Evolutionary conservation across 2,113 vertebrate genomes (phyloP), one percentile per base, ranked within the genome.

Genomic region (Pygoscelis antarcticus): DNA sequence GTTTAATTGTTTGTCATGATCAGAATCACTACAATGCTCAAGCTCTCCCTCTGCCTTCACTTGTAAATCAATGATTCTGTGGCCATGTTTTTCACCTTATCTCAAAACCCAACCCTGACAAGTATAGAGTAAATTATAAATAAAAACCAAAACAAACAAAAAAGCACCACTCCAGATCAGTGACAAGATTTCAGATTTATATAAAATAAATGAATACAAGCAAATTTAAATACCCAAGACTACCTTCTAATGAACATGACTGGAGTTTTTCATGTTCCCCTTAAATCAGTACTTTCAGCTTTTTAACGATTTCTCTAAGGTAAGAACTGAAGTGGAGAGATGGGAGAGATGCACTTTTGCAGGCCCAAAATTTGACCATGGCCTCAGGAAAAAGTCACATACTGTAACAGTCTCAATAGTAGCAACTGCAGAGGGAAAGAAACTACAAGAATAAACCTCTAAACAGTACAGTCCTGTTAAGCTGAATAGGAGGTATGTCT

Each of bases 101-200:
- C 25, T 76, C 40, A 86, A 90, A 64, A 32, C 16, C 30, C 29
- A 77, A 32, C 17, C 17, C 20, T 52, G 42, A n/a, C 7, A 49
- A 26, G 7, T 14, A 64, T 1, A 78, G 47, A 60, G 7, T 16
- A 74, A 72, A 65, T 1, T 5, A 84, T 22, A 55, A 66, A 51
- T 5, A 57, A n/a, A 69, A 80, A 22, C 0, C n/a, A 66, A 78
- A 72, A 3, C 14, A 34, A 54, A 11, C 10, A 32, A 22, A 72
- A 20, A 54, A 21, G 10, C 7, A 3, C 6, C 65, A 62, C 16
- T 74, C 7, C 2, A 13, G 42, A 66, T 21, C 0, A 0, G 16
- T 40, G 16, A 52, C 17, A 14, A 58, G 12, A 61, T 44, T 80
- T 60, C 58, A 61, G 9, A 61, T 51, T 85, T 44, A n/a, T 10